These are phyloP conservation scores for Aphelenchoides fujianensis DNA, from an alignment of 1,140 invertebrate genomes.

Conservation along the genomic window DNA sequence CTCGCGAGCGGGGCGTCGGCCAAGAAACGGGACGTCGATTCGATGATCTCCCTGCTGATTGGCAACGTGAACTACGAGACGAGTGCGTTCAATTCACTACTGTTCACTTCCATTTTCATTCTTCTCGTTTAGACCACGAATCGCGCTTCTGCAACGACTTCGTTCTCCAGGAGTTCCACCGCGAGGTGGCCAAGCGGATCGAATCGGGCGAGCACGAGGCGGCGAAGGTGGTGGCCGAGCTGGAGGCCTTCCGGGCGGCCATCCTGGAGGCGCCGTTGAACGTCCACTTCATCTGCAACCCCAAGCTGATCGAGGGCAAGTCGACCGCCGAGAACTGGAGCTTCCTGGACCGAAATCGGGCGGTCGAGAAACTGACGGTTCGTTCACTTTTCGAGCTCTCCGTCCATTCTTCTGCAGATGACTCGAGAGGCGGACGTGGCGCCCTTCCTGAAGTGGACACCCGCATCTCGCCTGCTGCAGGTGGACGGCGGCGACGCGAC, in stretches of 20 bases:
- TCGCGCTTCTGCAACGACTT: conserved; percentile 27
- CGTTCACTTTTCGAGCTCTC: background rate
- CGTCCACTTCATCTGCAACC: conserved; percentile 31
- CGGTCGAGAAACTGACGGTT: background rate
- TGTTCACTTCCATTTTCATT: background rate
- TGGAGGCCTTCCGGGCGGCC: conserved; percentile 13
- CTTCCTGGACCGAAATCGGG: conserved; percentile 2
- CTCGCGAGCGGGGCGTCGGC: conserved; percentile 33
- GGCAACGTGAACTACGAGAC: background rate
- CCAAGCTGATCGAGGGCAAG: conserved; percentile 8
- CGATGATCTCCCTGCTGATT: conserved; percentile 7
- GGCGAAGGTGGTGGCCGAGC: conserved; percentile 3
- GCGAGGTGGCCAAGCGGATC: conserved; percentile 18
- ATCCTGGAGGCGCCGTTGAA: conserved; percentile 31
- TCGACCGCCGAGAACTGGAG: background rate
- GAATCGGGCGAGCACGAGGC: conserved; percentile 18
- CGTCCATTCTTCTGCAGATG: background rate
- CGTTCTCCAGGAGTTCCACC: conserved; percentile 37
- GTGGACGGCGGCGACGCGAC: conserved; percentile 77
- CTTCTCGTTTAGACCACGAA: conserved; percentile 37
- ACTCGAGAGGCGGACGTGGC: background rate
- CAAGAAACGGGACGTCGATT: conserved; percentile 34
- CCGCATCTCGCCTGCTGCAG: conserved; percentile 68
- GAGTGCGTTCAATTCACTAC: no score
- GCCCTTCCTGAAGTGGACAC: background rate